Evolutionary conservation across 1,140 invertebrate genomes (phyloP).

Genomic region (Nomia melanderi): DNA sequence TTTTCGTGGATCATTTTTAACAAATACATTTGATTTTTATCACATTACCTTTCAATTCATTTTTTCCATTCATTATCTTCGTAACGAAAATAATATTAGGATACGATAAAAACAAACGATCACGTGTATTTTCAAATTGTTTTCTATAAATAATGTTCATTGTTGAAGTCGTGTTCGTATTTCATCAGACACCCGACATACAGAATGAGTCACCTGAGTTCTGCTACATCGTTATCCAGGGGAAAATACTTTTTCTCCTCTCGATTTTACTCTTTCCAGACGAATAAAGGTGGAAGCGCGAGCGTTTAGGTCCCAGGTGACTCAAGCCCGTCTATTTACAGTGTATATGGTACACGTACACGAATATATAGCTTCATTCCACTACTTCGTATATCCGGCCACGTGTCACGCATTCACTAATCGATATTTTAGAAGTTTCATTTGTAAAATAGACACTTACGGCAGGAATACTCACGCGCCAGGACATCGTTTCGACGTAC

Average conservation of each 20-base stretch:
- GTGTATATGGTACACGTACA: slow-evolving; percentile 10
- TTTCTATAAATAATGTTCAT: too few species aligned
- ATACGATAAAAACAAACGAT: too few species aligned
- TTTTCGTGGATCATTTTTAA: too few species aligned
- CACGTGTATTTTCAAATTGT: too few species aligned
- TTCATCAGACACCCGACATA: background rate
- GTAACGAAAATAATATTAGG: too few species aligned
- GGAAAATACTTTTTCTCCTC: background rate
- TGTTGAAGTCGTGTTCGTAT: background rate
- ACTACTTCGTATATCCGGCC: slow-evolving; percentile 24
- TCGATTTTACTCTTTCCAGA: background rate
- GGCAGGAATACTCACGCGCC: slow-evolving; percentile 90
- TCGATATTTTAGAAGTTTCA: slow-evolving; percentile 49
- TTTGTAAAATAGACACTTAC: slow-evolving; percentile 82
- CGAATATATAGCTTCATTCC: slow-evolving; percentile 24
- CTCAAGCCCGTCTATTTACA: slow-evolving; percentile 8
- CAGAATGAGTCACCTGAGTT: background rate
- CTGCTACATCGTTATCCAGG: too few species aligned
- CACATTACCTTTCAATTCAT: too few species aligned
- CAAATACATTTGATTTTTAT: too few species aligned
- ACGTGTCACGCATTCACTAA: slow-evolving; percentile 44
- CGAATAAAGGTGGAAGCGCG: background rate
- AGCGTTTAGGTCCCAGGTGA: background rate
- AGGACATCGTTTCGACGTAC: slow-evolving; percentile 89
- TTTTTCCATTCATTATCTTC: too few species aligned